phyloP scores from a whole-genome alignment of 2,113 vertebrate genomes.

The Ptilorrhoa leucosticta region DNA sequence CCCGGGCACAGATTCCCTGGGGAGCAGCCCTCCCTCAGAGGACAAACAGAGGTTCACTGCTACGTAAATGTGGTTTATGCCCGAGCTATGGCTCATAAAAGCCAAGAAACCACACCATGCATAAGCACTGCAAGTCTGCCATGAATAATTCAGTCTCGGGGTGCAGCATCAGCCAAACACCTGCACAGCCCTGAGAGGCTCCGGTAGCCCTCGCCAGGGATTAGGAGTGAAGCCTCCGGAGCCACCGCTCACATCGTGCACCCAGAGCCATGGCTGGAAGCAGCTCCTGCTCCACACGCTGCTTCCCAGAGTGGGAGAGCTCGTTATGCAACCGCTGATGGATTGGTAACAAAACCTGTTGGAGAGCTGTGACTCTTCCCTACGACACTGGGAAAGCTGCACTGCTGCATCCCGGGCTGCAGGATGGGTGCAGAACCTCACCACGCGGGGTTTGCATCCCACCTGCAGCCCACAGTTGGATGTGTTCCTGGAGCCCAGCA shows the following conservation, averaged over 20 bases:
- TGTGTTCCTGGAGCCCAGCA: not conserved
- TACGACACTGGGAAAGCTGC: fast-evolving
- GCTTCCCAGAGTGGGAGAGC: not conserved
- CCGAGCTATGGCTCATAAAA: not conserved
- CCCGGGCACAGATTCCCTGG: not conserved
- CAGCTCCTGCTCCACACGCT: not conserved
- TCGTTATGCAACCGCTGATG: not conserved
- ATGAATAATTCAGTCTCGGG: not conserved
- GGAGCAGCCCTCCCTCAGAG: not conserved
- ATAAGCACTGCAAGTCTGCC: not conserved
- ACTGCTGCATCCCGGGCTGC: fast-evolving
- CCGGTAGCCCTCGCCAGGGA: not conserved
- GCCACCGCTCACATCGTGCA: fast-evolving
- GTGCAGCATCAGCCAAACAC: not conserved
- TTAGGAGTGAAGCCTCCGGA: fast-evolving
- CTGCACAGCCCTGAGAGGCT: not conserved
- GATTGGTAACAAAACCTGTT: not conserved
- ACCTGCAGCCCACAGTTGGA: not conserved
- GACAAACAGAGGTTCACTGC: not conserved
- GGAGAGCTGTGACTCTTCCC: not conserved
- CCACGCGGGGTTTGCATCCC: fast-evolving
- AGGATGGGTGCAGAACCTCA: not conserved
- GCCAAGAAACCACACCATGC: not conserved
- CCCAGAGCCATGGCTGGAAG: not conserved
- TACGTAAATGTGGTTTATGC: not conserved